phyloP scores from a whole-genome alignment of 2,888 invertebrate genomes.

The Chalcosyrphus nemorum region DNA sequence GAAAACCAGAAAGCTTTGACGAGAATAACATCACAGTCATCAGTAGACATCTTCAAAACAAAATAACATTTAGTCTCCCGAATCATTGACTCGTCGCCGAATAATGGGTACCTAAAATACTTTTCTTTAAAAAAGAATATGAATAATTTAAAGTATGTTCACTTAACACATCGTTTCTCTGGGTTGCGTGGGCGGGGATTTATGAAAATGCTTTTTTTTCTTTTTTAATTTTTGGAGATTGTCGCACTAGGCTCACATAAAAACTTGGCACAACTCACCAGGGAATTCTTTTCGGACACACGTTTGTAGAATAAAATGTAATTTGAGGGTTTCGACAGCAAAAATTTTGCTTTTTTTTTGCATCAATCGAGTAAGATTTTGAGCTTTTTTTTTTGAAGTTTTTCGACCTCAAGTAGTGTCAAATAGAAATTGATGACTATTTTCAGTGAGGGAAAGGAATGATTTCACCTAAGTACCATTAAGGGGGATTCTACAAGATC shows the following conservation, averaged over 20 bases:
- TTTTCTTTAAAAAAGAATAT: not conserved
- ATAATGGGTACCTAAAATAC: not conserved
- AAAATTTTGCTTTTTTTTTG: no score
- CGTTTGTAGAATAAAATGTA: conserved; percentile 11
- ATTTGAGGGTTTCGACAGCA: not conserved
- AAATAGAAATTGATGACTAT: no score
- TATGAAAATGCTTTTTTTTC: not conserved
- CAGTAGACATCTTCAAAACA: not conserved
- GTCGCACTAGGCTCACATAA: not conserved
- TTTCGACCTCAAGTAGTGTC: no score
- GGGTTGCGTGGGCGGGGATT: not conserved
- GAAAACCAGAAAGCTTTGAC: no score
- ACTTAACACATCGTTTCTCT: conserved; percentile 6
- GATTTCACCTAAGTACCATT: no score
- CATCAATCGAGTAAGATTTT: no score
- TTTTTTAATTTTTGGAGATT: conserved; percentile 13
- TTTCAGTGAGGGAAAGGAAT: no score
- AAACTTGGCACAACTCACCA: conserved; percentile 14
- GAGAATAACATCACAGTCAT: not conserved
- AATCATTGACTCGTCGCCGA: not conserved
- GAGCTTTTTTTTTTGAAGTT: no score
- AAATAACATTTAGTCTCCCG: not conserved
- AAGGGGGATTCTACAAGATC: no score
- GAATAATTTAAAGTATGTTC: conserved; percentile 9
- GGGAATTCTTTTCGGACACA: conserved; percentile 22